Conservation (phyloP, 2,113 vertebrate species). For the Saimiri boliviensis region DNA sequence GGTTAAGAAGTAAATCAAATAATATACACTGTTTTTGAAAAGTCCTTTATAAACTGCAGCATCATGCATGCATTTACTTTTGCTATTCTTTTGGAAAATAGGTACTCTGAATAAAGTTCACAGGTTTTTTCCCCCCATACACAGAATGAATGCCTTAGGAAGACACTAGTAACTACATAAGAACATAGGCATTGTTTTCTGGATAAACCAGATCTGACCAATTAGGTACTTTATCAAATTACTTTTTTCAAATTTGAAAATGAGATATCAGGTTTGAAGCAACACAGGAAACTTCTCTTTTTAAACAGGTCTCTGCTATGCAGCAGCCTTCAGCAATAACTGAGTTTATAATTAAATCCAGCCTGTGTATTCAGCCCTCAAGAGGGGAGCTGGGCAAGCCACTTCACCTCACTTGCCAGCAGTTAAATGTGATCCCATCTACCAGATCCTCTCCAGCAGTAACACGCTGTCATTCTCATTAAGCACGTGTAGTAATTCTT, state of each 20-base stretch:
- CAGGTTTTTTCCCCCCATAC: not conserved
- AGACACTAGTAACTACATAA: not conserved
- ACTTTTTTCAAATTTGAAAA: conserved; percentile 43
- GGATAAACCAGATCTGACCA: conserved; percentile 37
- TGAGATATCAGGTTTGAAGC: not conserved
- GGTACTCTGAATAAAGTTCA: not conserved
- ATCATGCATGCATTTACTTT: not conserved
- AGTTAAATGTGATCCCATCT: not conserved
- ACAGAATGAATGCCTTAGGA: not conserved
- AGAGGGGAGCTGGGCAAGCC: not conserved
- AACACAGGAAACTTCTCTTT: not conserved
- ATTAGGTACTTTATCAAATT: conserved; percentile 39
- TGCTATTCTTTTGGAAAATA: conserved; percentile 5
- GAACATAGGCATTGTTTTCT: not conserved
- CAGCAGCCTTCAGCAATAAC: not conserved
- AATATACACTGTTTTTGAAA: not conserved
- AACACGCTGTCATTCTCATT: not conserved
- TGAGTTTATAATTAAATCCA: not conserved
- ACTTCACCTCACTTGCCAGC: not conserved
- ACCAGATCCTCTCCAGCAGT: not conserved
- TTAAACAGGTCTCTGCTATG: not conserved
- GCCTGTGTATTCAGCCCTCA: not conserved
- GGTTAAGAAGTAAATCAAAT: conserved; percentile 22
- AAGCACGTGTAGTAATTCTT: not conserved
- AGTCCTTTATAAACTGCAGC: not conserved